Conservation (phyloP, 2,888 invertebrate species). For the Heliconius cydno region DNA sequence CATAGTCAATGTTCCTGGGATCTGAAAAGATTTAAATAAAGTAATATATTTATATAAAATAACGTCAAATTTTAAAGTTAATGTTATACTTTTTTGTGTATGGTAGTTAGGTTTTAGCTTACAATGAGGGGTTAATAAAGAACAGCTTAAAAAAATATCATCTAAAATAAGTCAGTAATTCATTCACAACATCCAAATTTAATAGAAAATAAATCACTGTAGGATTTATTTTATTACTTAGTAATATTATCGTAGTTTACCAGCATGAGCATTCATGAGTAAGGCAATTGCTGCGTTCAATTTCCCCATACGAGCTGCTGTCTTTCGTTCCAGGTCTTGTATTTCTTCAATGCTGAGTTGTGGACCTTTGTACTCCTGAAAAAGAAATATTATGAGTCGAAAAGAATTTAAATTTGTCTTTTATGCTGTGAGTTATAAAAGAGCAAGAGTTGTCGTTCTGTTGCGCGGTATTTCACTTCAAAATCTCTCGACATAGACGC, state of each 20-base stretch:
- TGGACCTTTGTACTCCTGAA: constrained; percentile 57
- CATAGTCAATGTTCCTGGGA: constrained; percentile 91
- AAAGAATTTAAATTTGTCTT: too few species aligned
- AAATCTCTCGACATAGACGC: too few species aligned
- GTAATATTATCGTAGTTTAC: constrained; percentile 49
- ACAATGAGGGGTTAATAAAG: not conserved
- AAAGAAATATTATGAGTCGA: not conserved
- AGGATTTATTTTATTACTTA: not conserved
- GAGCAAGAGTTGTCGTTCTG: too few species aligned
- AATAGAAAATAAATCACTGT: not conserved
- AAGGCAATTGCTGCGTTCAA: constrained; percentile 70
- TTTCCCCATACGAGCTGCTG: constrained; percentile 60
- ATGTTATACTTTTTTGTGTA: not conserved
- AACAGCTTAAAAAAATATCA: too few species aligned
- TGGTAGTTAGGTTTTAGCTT: not conserved
- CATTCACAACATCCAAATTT: too few species aligned
- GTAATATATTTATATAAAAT: not conserved
- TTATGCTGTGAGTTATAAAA: too few species aligned
- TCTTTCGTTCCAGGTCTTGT: constrained; percentile 54
- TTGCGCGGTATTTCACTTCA: too few species aligned
- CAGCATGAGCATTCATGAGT: constrained; percentile 66
- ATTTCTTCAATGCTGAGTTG: constrained; percentile 49
- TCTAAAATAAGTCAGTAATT: too few species aligned
- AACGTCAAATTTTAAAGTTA: not conserved
- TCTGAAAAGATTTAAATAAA: constrained; percentile 56